Base-by-base conservation (phyloP, 2,888 invertebrate genomes). In the Eupithecia subumbrata region DNA sequence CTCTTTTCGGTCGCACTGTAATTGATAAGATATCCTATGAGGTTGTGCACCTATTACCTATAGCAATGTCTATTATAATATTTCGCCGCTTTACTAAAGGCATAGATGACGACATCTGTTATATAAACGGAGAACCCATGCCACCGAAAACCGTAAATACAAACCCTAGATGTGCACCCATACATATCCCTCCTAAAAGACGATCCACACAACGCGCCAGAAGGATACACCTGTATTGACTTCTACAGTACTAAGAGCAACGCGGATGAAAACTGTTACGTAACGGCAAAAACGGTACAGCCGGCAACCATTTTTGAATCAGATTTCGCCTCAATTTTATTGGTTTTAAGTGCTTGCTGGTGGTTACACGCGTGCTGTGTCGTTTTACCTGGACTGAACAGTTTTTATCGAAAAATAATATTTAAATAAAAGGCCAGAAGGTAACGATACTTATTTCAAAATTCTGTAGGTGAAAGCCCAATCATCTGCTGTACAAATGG, bases 181-280 rank as follows among this genome's bases (percentile, higher is more conserved):
- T 78, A 64, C 7, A 78, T 78, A 64, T 4, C 52, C 14, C 18
- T 78, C 37, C 76, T 73, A 8, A 18, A 64, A 0, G 40, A 73
- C 45, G 76, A 78, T 18, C 67, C 69, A 5, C 73, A 73, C 48
- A 76, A 76, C 37, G 68, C 67, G 22, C 78, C 76, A 18, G 74
- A 73, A 60, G 78, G 78, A n/a, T 69, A 71, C 37, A 74, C 71
- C 16, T 78, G 78, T 66, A 73, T 75, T 16, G n/a, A 74, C 30
- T 78, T 67, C 56, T 67, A 45, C n/a, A 69, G 78, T 30, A 76
- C 76, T 12, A 16, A 8, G 30, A 34, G 72, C 45, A 75, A 69
- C 16, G 52, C 16, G 34, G 73, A 78, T 63, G 43, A 11, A 11
- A 76, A 73, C 2, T 77, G 73, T 60, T 11, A 22, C 14, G 22